Conservation (phyloP, 2,797 vertebrate genomes). For the Siniperca obscura region DNA sequence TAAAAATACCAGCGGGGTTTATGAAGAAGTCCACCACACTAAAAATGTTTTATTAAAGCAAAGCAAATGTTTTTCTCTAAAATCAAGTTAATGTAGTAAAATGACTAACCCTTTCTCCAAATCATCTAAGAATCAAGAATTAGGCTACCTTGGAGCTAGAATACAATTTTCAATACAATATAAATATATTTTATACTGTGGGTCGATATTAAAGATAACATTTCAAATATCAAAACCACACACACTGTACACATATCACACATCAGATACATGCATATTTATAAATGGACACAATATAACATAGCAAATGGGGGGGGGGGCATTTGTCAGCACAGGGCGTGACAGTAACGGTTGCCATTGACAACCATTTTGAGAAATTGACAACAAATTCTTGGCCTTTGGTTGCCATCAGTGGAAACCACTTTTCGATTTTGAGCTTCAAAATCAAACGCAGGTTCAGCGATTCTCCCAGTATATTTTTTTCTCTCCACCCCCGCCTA, state of each 20-base stretch:
- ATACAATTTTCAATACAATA: background rate
- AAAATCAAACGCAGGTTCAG: no score
- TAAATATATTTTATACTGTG: background rate
- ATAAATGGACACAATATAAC: no score
- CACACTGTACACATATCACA: background rate
- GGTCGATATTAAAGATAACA: background rate
- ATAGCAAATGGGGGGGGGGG: no score
- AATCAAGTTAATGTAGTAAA: conserved; percentile 60
- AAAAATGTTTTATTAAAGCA: conserved; percentile 66
- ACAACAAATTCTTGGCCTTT: no score
- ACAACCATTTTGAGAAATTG: no score
- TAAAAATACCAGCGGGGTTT: conserved; percentile 73
- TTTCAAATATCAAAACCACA: background rate
- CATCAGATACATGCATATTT: background rate
- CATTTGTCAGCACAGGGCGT: no score
- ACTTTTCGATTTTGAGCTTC: no score
- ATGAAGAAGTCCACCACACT: conserved; percentile 65
- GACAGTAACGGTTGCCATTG: no score
- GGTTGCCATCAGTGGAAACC: no score
- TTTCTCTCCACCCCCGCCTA: no score
- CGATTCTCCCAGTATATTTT: no score
- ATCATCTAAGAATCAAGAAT: conserved; percentile 6
- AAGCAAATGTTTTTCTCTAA: conserved; percentile 66
- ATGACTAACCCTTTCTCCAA: conserved; percentile 39
- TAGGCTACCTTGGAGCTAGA: conserved; percentile 31